Percentiles rank a stretch among this genome's conserved stretches.
Evolutionary conservation across 2,797 vertebrate species (phyloP).

Genomic region (Discoglossus pictus): DNA sequence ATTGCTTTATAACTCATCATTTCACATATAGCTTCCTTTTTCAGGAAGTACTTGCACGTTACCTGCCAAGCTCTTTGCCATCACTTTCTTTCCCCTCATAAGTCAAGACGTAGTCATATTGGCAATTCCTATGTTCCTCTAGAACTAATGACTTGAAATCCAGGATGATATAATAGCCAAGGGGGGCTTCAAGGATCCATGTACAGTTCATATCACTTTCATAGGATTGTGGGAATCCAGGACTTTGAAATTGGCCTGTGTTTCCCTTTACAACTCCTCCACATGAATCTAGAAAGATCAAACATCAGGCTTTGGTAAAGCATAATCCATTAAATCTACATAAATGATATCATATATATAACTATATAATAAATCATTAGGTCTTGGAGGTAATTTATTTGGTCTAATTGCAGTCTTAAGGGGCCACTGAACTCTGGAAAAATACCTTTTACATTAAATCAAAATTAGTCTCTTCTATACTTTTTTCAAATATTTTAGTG

Average conservation of each 20-base stretch:
- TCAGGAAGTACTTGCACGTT: constrained; percentile 2
- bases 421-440: too few species aligned
- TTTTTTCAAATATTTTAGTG: too few species aligned
- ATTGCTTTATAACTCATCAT: too few species aligned
- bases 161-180: constrained; percentile 34
- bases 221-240: constrained; percentile 53
- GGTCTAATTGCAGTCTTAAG: too few species aligned
- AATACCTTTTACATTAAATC: too few species aligned
- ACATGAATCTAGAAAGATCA: constrained; percentile 44
- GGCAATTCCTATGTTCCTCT: constrained; percentile 49
- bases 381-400: too few species aligned
- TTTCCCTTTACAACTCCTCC: constrained; percentile 34
- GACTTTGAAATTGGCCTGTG: constrained; percentile 48
- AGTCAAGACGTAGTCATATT: constrained; percentile 49
- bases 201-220: constrained; percentile 52
- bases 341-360: too few species aligned
- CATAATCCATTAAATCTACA: too few species aligned
- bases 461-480: too few species aligned
- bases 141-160: constrained; percentile 43
- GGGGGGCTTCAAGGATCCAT: constrained; percentile 46
- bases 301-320: not conserved
- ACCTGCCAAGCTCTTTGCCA: constrained; percentile 46
- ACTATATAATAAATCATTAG: too few species aligned
- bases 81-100: constrained; percentile 45
- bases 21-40: not conserved